Percentiles rank a stretch among this genome's conserved stretches.
Evolutionary conservation across 2,888 invertebrate species (phyloP).

Genomic region (Athetis lepigone): DNA sequence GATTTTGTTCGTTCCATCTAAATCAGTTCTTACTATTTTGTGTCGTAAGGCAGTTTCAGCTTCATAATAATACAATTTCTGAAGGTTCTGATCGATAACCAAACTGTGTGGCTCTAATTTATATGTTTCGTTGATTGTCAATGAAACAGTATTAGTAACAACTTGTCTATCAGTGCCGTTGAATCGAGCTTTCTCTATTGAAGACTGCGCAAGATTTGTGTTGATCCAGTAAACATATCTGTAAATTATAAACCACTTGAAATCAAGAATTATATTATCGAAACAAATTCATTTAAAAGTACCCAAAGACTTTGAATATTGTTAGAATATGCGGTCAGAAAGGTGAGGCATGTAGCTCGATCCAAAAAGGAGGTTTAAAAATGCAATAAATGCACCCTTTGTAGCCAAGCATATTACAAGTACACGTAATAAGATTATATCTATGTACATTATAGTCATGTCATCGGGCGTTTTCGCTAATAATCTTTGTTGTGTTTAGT

Average conservation of each 20-base stretch:
- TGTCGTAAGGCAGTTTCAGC: rapidly evolving
- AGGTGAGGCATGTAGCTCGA: no score
- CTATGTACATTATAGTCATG: no score
- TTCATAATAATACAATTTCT: neutral
- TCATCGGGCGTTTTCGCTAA: no score
- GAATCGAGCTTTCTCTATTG: slow-evolving; percentile 94
- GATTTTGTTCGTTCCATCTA: neutral
- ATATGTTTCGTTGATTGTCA: neutral
- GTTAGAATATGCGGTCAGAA: no score
- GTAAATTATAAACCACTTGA: slow-evolving; percentile 60
- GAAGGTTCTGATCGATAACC: neutral
- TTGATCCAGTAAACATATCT: slow-evolving; percentile 97
- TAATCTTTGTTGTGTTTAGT: no score
- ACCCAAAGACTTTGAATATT: no score
- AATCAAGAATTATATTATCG: neutral
- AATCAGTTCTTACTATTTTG: neutral
- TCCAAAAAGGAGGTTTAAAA: no score
- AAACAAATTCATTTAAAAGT: no score
- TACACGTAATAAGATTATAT: no score
- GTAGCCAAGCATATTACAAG: no score
- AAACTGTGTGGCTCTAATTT: neutral
- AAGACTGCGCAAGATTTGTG: slow-evolving; percentile 92
- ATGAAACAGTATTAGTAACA: neutral
- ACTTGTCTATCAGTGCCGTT: slow-evolving; percentile 85
- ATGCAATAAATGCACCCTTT: no score